Base-by-base conservation (phyloP, 2,797 vertebrate species). In the Enteromius viviparus region DNA sequence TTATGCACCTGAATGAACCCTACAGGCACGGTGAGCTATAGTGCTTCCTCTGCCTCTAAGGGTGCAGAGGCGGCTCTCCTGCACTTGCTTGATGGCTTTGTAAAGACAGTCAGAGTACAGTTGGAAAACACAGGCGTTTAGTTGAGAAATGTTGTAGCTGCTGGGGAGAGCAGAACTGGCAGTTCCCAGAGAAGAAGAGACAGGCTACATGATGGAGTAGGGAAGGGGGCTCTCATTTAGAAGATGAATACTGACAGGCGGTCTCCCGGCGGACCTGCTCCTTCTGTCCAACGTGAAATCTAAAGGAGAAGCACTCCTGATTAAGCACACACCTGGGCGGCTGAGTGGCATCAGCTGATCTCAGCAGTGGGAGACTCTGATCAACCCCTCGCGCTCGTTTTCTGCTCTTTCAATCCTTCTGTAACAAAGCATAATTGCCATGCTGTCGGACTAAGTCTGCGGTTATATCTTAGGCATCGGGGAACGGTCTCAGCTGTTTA, bases 221-320 rank as follows among this genome's bases (percentile, higher is more conserved):
- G 78, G 87, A 86, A 87, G 85, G 86, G 74, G 85, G 85, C 87
- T 89, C 88, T 89, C 87, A 87, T 89, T 90, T 89, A 90, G 88
- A 89, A 89, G 88, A 90, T 90, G 89, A 89, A 90, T 89, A 88
- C 87, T 90, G 88, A 89, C 89, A 90, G 85, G 81, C 65, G 72
- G 69, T 51, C 77, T 89, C 89, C 88, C 87, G 76, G 79, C 40
- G 85, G 88, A 89, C 87, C 79, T 86, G 87, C 85, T 89, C 88
- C 83, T 87, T 88, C 87, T 89, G 88, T 90, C 88, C 87, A 84
- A 86, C 86, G 77, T 71, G 87, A 90, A 88, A 89, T 80, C 74
- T 71, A 87, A 89, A 87, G 87, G 83, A 88, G 82, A 86, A 88
- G 85, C 82, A 64, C 84, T 86, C 78, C 76, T 89, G 88, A 90